These are phyloP conservation scores for Clistopyga incitator DNA, from an alignment of 2,888 invertebrate genomes.

Conservation along the genomic window DNA sequence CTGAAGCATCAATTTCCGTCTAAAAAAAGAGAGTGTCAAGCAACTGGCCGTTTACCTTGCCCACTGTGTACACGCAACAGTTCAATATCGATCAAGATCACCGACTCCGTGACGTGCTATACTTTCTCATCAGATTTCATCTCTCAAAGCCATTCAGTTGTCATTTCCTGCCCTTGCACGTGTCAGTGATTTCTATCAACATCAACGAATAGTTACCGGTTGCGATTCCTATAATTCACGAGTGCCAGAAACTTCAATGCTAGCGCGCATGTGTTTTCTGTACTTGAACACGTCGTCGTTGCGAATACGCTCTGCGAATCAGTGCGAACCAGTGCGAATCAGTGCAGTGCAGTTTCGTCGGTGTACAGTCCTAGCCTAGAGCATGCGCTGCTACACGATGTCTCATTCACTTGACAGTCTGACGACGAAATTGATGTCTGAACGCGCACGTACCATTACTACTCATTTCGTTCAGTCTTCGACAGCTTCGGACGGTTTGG, in stretches of 20 bases:
- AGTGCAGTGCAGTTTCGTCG: conserved; percentile 34
- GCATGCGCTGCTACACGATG: not conserved
- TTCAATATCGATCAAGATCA: conserved; percentile 26
- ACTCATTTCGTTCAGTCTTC: conserved; percentile 59
- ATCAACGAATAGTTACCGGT: conserved; percentile 10
- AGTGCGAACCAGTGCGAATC: conserved; percentile 28
- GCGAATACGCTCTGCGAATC: conserved; percentile 35
- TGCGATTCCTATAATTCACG: conserved; percentile 41
- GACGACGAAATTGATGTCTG: conserved; percentile 3
- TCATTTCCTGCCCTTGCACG: conserved; percentile 38
- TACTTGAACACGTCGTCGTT: conserved; percentile 20
- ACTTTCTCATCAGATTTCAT: conserved; percentile 19
- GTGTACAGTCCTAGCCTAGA: conserved; percentile 9
- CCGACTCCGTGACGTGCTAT: not conserved
- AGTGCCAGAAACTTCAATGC: conserved; percentile 46
- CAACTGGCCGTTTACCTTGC: not conserved
- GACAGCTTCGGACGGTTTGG: conserved; percentile 47
- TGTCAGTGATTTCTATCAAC: conserved; percentile 40
- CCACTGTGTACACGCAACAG: not conserved
- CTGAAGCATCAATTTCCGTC: no score
- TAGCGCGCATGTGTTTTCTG: not conserved
- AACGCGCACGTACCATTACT: conserved; percentile 45
- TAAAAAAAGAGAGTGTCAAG: no score
- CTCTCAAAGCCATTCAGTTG: conserved; percentile 45
- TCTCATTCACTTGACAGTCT: conserved; percentile 8